Percentiles rank a stretch among this genome's conserved stretches.
Conservation (phyloP, 2,888 invertebrate genomes). For the Didymodactylos carnosus region DNA sequence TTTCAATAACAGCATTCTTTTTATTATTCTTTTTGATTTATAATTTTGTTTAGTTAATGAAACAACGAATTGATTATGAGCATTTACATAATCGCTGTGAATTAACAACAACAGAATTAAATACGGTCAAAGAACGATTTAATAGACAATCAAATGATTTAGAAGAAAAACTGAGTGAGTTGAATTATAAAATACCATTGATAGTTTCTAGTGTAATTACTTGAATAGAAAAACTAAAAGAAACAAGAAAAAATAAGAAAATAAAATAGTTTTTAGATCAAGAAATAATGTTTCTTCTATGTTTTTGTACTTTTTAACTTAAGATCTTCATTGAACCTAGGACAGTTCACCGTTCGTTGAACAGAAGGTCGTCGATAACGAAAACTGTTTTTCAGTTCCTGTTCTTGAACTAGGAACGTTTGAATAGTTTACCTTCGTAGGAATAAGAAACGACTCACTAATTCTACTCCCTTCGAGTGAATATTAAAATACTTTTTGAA, state of each 20-base stretch:
- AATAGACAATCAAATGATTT: slow-evolving; percentile 25
- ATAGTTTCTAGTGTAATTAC: neutral
- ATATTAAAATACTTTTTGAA: too few species aligned
- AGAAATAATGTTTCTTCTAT: too few species aligned
- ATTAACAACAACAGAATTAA: slow-evolving; percentile 18
- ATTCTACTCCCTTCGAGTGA: too few species aligned
- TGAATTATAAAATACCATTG: neutral
- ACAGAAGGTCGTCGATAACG: too few species aligned
- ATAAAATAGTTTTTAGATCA: too few species aligned
- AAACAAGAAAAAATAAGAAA: neutral
- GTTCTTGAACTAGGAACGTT: too few species aligned
- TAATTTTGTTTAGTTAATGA: neutral
- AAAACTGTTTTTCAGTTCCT: too few species aligned
- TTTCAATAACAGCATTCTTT: neutral
- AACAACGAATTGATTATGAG: slow-evolving; percentile 5
- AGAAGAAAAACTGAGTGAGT: slow-evolving; percentile 26
- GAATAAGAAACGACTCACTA: too few species aligned
- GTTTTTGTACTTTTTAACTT: too few species aligned
- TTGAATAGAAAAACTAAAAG: neutral
- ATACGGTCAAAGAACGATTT: slow-evolving; percentile 23
- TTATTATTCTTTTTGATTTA: neutral
- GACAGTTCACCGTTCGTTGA: too few species aligned
- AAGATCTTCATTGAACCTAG: too few species aligned
- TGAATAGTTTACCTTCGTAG: too few species aligned
- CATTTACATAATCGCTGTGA: neutral